Evolutionary conservation across 2,888 invertebrate genomes (phyloP).

Genomic region (Erebia epiphron): DNA sequence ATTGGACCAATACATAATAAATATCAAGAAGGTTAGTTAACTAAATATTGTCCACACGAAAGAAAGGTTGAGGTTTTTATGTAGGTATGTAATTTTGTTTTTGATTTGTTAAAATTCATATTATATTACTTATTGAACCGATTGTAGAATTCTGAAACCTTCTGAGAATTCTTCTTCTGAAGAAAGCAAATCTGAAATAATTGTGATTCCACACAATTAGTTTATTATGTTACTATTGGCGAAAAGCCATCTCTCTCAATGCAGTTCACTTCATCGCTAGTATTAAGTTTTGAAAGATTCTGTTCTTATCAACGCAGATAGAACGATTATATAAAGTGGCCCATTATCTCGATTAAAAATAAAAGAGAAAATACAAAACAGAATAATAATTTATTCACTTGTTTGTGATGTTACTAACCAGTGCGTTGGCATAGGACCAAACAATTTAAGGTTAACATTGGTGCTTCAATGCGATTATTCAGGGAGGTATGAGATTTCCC

Average conservation of each 20-base stretch:
- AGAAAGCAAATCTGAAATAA: too few species aligned
- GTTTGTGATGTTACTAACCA: slow-evolving; percentile 34
- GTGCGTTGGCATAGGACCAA: slow-evolving; percentile 38
- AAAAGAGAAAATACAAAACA: slow-evolving; percentile 13
- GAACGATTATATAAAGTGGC: slow-evolving; percentile 8
- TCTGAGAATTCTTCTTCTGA: too few species aligned
- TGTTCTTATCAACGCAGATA: neutral
- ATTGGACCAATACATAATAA: neutral
- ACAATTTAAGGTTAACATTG: slow-evolving; percentile 29
- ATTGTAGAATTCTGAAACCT: too few species aligned
- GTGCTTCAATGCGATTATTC: slow-evolving; percentile 17
- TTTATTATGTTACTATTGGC: neutral
- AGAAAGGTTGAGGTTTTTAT: neutral
- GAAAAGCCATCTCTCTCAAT: neutral
- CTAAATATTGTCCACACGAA: neutral
- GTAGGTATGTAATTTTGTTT: neutral
- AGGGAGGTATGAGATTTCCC: slow-evolving; percentile 15
- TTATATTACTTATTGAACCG: too few species aligned
- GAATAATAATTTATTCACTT: slow-evolving; percentile 30
- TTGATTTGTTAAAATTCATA: neutral
- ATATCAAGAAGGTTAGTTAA: neutral
- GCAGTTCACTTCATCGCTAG: neutral
- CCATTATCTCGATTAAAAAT: slow-evolving; percentile 8
- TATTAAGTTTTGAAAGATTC: neutral
- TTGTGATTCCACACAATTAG: too few species aligned